Evolutionary conservation across 2,797 vertebrate genomes (phyloP).

Genomic region (Cheirogaleus major): DNA sequence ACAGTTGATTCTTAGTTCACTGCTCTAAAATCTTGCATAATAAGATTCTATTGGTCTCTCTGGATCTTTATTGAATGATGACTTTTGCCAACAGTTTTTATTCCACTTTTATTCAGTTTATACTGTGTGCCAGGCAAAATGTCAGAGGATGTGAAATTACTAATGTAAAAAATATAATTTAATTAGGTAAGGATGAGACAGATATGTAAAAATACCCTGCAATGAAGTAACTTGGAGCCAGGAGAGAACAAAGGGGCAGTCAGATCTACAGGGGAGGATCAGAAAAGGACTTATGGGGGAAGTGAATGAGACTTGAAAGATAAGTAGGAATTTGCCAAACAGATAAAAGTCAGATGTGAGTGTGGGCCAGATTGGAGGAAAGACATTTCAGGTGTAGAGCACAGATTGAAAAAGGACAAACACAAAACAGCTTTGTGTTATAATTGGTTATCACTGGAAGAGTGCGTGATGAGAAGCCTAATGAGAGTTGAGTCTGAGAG

Average conservation of each 20-base stretch:
- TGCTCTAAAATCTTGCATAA: neutral
- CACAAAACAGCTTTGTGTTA: neutral
- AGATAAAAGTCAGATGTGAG: neutral
- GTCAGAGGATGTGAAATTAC: conserved; percentile 36
- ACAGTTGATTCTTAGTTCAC: conserved; percentile 21
- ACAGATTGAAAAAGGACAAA: neutral
- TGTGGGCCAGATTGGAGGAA: neutral
- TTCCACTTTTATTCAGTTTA: conserved; percentile 23
- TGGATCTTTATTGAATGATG: conserved; percentile 39
- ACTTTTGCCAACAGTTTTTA: conserved; percentile 22
- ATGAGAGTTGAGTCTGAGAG: neutral
- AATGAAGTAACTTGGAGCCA: neutral
- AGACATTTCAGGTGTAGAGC: neutral
- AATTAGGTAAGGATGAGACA: neutral
- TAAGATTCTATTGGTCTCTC: neutral
- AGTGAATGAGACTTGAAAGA: neutral
- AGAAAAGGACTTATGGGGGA: neutral
- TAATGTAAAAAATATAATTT: neutral
- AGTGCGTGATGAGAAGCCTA: neutral
- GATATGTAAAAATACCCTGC: neutral
- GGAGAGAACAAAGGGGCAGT: neutral
- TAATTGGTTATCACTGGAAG: neutral
- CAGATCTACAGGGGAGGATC: neutral
- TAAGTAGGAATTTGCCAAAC: neutral
- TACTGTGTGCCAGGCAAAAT: neutral